phyloP scores from a whole-genome alignment of 2,888 invertebrate genomes.

The Acrobasis repandana region DNA sequence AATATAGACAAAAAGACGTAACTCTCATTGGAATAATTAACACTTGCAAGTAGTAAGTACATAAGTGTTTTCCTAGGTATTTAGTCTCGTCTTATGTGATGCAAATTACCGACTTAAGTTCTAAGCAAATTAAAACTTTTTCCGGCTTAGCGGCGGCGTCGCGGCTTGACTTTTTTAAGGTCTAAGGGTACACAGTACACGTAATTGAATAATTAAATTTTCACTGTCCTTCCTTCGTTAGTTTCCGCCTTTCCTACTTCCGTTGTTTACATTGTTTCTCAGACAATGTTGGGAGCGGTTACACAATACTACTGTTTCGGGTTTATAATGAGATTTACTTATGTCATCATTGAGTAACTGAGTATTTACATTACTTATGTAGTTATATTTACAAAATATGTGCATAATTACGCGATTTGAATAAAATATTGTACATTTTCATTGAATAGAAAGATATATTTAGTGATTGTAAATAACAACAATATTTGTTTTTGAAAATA shows the following conservation, averaged over 20 bases:
- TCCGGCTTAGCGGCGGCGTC: too few relatives aligned
- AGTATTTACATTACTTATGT: not conserved
- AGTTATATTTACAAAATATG: not conserved
- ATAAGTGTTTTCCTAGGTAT: too few relatives aligned
- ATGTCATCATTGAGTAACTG: not conserved
- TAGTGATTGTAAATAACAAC: too few relatives aligned
- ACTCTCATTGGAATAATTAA: too few relatives aligned
- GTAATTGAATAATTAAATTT: constrained; percentile 16
- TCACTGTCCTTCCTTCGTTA: constrained; percentile 17
- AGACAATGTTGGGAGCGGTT: constrained; percentile 16
- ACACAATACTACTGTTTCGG: constrained; percentile 13
- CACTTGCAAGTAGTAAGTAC: too few relatives aligned
- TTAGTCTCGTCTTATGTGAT: too few relatives aligned
- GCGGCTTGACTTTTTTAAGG: not conserved
- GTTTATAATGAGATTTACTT: constrained; percentile 2
- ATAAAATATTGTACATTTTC: not conserved
- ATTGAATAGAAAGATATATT: too few relatives aligned
- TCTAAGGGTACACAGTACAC: not conserved
- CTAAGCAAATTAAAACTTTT: too few relatives aligned
- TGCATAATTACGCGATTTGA: not conserved
- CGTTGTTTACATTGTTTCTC: constrained; percentile 17
- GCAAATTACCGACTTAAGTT: too few relatives aligned
- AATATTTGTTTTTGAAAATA: too few relatives aligned
- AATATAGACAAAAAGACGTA: too few relatives aligned
- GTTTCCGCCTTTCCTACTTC: constrained; percentile 21